Base-by-base conservation (phyloP, 2,113 vertebrate genomes). In the Shinisaurus crocodilurus region DNA sequence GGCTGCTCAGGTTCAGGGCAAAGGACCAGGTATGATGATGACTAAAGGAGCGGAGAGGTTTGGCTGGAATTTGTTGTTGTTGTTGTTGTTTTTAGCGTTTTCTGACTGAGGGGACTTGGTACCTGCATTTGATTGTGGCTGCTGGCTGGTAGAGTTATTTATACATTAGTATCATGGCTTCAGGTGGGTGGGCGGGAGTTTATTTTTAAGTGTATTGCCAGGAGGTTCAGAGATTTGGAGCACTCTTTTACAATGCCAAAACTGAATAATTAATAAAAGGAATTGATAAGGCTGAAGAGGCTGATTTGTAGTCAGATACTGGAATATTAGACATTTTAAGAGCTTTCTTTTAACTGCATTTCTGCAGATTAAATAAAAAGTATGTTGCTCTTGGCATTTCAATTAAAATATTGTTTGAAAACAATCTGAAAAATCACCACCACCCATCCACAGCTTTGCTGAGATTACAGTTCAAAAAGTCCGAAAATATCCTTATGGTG, bases 261-360 rank as follows among this genome's bases (percentile, higher is more conserved):
- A 40, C 23, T 77, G 63, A 90, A 90, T 85, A 40, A 67, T 80
- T 84, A 85, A 84, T 67, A 76, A 27, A 86, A 89, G 54, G 37
- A 85, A 27, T 48, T 40, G 15, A 7, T 9, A 20, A 88, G 10
- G 20, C 8, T 69, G 32, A 29, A 76, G 25, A 88, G 29, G 29
- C 72, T 27, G 54, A 7, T 76, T 90, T 72, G 57, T 50, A 63
- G n/a, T n/a, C n/a, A n/a, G 15, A 85, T 29, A 45, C 32, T 70
- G 32, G 45, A 8, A 54, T 70, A 80, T 80, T 69, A 45, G 63
- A 70, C 50, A 76, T 37, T n/a, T 69, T 82, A 48, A 77, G 57
- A 48, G 27, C 67, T 34, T 27, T 82, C 57, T 40, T 27, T 87
- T 69, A 23, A 34, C 6, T 50, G 32, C 32, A 37, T 69, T 86